Base-by-base conservation (phyloP, 2,888 invertebrate genomes). In the Adela reaumurella region DNA sequence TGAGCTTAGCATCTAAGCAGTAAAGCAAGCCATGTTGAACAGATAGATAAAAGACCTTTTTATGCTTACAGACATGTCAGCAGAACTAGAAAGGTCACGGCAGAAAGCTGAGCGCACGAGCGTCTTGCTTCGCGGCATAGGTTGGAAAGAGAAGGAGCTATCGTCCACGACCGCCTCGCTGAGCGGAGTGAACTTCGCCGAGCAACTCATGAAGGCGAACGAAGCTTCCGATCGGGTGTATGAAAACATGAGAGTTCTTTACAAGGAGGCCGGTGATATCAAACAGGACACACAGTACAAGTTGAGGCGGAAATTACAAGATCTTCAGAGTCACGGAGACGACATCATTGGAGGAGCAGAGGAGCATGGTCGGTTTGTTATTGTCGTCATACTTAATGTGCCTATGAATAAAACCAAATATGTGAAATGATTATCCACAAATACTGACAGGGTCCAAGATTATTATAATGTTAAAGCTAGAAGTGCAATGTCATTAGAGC, bases 291-390 rank as follows among this genome's bases (percentile, higher is more conserved):
- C 80, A 18, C 62, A 70, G 1, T 79, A 82, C 55, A 68, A 73
- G 46, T 58, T 85, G 53, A 67, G 80, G 19, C 68, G 83, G 6
- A 74, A 80, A 53, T 63, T 85, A 5, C 63, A 81, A 1, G 81
- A 83, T 53, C 57, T 85, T 42, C 83, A 83, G 56, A 67, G 79
- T 10, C 81, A 87, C 51, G 87, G 87, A 46, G 88, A 87, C 58
- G 83, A 85, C 0, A 87, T 86, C 53, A 70, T 88, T 2, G 86
- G 87, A 17, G 81, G 85, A 49, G 88, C 87, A 1, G 85, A 87
- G 62, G 88, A 88, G 60, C 86, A 86, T 59, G 81, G 84, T 84
- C 57, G 59, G 59, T 48, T 8, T 24, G 24, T 24, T n/a, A n/a
- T n/a, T n/a, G n/a, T n/a, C n/a, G n/a, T n/a, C n/a, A n/a, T n/a